Percentiles rank a stretch among this genome's conserved stretches.
phyloP scores from a whole-genome alignment of 2,113 vertebrate genomes.

The Orcinus orca region DNA sequence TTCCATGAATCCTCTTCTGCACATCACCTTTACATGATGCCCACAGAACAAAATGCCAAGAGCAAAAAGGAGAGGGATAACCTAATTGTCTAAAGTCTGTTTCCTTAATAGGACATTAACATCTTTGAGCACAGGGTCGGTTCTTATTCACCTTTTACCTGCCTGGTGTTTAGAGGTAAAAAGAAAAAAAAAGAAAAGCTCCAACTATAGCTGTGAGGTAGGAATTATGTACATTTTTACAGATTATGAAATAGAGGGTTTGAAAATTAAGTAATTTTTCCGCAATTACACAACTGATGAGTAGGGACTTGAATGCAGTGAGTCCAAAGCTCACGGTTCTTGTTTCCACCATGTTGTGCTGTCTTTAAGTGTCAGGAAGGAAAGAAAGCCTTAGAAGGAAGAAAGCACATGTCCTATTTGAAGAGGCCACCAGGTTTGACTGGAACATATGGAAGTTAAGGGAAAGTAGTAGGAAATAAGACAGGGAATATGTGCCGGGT shows the following conservation, averaged over 20 bases:
- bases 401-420: neutral
- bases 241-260: neutral
- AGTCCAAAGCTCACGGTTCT: neutral
- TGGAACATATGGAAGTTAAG: neutral
- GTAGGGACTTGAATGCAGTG: neutral
- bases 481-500: neutral
- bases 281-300: neutral
- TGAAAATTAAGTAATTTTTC: neutral
- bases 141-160: neutral
- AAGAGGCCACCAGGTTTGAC: neutral
- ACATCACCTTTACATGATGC: neutral
- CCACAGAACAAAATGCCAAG: neutral
- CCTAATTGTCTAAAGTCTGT: neutral
- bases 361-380: neutral
- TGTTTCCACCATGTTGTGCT: neutral
- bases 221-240: neutral
- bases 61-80: neutral
- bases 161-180: neutral
- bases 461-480: neutral
- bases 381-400: neutral
- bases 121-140: neutral
- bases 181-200: no score
- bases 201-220: neutral
- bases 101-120: neutral
- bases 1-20: no score